phyloP scores from a whole-genome alignment of 2,113 vertebrate genomes.

The Abramis brama region DNA sequence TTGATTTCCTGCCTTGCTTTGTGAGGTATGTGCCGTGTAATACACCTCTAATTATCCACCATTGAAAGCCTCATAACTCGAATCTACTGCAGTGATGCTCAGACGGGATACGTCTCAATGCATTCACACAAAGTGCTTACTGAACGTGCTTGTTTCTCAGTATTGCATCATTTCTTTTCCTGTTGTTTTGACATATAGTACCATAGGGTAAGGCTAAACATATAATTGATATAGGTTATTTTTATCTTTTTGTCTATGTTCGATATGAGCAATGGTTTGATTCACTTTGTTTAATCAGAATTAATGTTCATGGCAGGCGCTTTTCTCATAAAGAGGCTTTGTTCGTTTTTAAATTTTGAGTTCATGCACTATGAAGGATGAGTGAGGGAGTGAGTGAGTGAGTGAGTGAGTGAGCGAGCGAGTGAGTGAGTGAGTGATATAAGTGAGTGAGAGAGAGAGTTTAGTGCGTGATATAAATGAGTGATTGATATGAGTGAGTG shows the following conservation, averaged over 20 bases:
- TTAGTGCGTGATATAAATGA: too few species aligned
- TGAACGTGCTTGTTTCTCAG: not conserved
- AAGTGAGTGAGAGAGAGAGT: too few species aligned
- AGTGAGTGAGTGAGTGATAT: too few species aligned
- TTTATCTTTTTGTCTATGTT: not conserved
- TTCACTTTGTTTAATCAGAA: too few species aligned
- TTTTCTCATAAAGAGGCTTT: not conserved
- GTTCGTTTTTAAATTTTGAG: too few species aligned
- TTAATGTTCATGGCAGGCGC: not conserved
- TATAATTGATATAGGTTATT: not conserved
- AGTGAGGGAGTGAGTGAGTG: too few species aligned
- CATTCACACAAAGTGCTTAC: not conserved
- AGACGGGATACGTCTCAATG: not conserved
- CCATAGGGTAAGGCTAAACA: not conserved
- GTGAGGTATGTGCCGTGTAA: slow-evolving; percentile 34
- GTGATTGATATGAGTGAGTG: too few species aligned
- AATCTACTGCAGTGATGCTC: slow-evolving; percentile 46
- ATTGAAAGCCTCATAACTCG: slow-evolving; percentile 52
- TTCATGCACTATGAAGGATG: too few species aligned
- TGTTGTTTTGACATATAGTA: not conserved
- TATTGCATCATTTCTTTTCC: not conserved
- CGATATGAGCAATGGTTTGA: not conserved
- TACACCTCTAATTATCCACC: slow-evolving; percentile 39
- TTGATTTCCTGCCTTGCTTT: slow-evolving; percentile 49
- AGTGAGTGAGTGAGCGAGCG: too few species aligned